Evolutionary conservation across 2,888 invertebrate species (phyloP), one percentile per base, ranked within the genome.

Genomic region (Rotaria macrura): DNA sequence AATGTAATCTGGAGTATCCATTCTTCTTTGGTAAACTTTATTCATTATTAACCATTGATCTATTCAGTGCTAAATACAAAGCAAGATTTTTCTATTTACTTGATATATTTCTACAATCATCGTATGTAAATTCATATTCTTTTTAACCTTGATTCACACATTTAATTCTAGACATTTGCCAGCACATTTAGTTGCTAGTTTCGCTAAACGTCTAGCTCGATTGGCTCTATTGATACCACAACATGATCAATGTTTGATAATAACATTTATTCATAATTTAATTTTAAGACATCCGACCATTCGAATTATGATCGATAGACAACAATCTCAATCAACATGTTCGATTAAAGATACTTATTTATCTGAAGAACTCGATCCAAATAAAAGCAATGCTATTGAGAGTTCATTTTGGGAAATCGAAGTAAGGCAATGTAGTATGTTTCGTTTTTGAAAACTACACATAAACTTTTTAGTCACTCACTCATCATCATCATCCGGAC

Each of bases 21-120:
- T 94, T 96, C 90, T 95, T 98, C 90, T 98, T 95, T 91, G 94
- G 93, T 88, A 96, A 97, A 89, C 92, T 98, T n/a, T 98, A 98
- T 92, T 94, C 94, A 38, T 94, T 98, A 94, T 94, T 96, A 89
- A 94, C 95, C 89, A 95, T 96, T 0, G 94, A 94, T 89, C 94
- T 97, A 89, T 95, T 97, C 91, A 94, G 95, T 89, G 95, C 95
- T 23, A 94, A 95, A 89, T 96, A 95, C 91, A 95, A 95, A 90
- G 93, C 94, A 1, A 93, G 96, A 83, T 93, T 98, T 86, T 94
- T 97, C 91, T 94, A 95, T 89, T 92, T 97, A 87, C 93, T 95
- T 0, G 95, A 97, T 90, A 93, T 96, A 87, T 97, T 98, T 91
- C 92, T 98, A 43, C 94, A 95, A 87, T 98, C 97, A 83, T 95